These are phyloP conservation scores for Nebria ingens DNA, from an alignment of 1,140 invertebrate species.

Conservation along the genomic window DNA sequence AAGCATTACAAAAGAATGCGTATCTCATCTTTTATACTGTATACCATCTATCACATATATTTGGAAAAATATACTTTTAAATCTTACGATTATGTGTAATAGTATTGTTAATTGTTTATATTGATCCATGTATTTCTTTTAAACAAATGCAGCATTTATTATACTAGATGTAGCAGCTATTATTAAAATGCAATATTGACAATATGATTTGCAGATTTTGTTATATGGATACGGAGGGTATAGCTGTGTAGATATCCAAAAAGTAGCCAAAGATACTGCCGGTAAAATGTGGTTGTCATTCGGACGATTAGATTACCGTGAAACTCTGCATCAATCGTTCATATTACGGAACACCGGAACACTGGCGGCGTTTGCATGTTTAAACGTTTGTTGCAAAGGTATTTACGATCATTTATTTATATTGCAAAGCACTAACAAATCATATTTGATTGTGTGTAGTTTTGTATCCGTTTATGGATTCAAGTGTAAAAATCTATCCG, in stretches of 20 bases:
- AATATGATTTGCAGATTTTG: slow-evolving; percentile 17
- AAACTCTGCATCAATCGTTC: slow-evolving; percentile 32
- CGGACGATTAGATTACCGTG: slow-evolving; percentile 35
- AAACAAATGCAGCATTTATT: too few relatives aligned
- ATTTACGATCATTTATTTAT: neutral
- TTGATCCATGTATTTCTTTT: too few relatives aligned
- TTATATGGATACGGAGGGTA: slow-evolving; percentile 41
- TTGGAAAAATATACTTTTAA: too few relatives aligned
- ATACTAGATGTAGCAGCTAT: too few relatives aligned
- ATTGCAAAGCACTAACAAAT: neutral
- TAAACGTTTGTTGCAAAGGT: slow-evolving; percentile 38
- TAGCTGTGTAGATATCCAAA: slow-evolving; percentile 35
- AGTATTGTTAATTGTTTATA: too few relatives aligned
- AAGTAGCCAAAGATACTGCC: slow-evolving; percentile 38
- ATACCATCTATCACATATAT: too few relatives aligned
- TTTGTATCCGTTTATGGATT: slow-evolving; percentile 16
- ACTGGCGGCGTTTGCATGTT: slow-evolving; percentile 35
- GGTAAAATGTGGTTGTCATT: slow-evolving; percentile 40
- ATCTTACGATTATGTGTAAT: too few relatives aligned
- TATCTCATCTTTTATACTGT: too few relatives aligned
- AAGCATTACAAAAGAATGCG: too few relatives aligned
- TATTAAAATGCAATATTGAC: neutral
- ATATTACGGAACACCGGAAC: slow-evolving; percentile 38
- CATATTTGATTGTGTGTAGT: neutral
- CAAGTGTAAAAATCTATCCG: slow-evolving; percentile 21